Conservation (phyloP, 1,140 invertebrate genomes). For the Cepaea nemoralis region DNA sequence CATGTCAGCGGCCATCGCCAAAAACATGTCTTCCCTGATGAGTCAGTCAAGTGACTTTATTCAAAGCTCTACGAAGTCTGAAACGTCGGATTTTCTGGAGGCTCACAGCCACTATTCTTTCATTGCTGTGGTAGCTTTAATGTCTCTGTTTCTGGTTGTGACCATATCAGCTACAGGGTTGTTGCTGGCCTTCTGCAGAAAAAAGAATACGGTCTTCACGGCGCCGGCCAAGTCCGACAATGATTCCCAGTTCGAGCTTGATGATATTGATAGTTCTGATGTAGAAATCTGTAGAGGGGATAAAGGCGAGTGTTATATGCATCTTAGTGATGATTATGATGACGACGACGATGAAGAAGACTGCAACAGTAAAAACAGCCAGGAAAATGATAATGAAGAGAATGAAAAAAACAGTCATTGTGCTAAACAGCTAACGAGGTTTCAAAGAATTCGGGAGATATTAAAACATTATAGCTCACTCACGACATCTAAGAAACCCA, state of each 20-base stretch:
- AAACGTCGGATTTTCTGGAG: background rate
- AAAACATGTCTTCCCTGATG: slow-evolving; percentile 18
- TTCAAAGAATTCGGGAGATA: background rate
- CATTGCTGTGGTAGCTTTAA: slow-evolving; percentile 55
- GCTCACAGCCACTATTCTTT: slow-evolving; percentile 50
- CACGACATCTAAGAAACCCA: background rate
- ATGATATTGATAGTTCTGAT: slow-evolving; percentile 62
- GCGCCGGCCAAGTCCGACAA: slow-evolving; percentile 56
- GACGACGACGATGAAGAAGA: slow-evolving; percentile 23
- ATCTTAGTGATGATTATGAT: slow-evolving; percentile 37
- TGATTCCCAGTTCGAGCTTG: slow-evolving; percentile 59
- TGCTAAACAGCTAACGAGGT: slow-evolving; percentile 10
- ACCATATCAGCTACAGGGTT: slow-evolving; percentile 59
- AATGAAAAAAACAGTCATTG: background rate
- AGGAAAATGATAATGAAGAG: background rate
- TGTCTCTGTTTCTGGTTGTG: slow-evolving; percentile 63
- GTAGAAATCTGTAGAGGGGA: slow-evolving; percentile 51
- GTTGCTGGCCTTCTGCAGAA: slow-evolving; percentile 66
- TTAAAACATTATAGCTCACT: background rate
- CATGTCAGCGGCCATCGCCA: slow-evolving; percentile 22
- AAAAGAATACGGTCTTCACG: slow-evolving; percentile 69
- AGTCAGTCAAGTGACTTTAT: slow-evolving; percentile 13
- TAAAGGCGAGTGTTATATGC: slow-evolving; percentile 32
- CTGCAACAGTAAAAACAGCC: background rate
- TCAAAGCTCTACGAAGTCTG: background rate